A percentile compares a stretch with the other conserved stretches of the same genome.
These are phyloP conservation scores for Amia ocellicauda DNA, from an alignment of 2,113 vertebrate genomes.

Conservation along the genomic window DNA sequence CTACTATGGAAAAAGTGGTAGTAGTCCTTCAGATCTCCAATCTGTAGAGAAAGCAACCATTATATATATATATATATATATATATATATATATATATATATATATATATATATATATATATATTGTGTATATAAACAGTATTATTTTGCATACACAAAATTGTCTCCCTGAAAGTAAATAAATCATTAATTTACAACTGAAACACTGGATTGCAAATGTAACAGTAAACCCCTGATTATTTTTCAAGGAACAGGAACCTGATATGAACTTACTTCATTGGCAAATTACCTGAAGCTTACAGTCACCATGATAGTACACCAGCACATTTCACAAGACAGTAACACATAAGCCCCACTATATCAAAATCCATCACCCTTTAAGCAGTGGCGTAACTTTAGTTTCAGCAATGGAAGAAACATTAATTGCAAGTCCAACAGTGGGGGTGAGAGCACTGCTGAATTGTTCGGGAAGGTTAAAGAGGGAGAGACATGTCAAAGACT, in stretches of 20 bases:
- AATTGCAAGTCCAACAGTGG: too few relatives aligned
- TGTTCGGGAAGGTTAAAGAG: too few relatives aligned
- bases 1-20: conserved; percentile 98
- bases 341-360: neutral
- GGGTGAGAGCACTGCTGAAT: too few relatives aligned
- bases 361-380: too few relatives aligned
- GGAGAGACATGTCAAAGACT: too few relatives aligned
- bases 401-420: too few relatives aligned
- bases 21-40: conserved; percentile 92
- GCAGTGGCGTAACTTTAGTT: too few relatives aligned
- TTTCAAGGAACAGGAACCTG: conserved; percentile 59
- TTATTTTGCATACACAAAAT: conserved; percentile 14
- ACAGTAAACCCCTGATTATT: conserved; percentile 59
- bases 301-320: neutral
- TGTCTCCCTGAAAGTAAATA: conserved; percentile 26
- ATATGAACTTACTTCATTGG: conserved; percentile 33
- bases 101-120: conserved; percentile 6
- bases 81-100: conserved; percentile 29
- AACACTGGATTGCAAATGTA: conserved; percentile 47
- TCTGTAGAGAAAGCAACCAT: conserved; percentile 64
- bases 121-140: neutral
- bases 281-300: conserved; percentile 19
- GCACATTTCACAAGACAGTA: neutral
- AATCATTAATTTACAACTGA: conserved; percentile 57
- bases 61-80: conserved; percentile 28